phyloP scores from a whole-genome alignment of 1,140 invertebrate species.

The Delia radicum region DNA sequence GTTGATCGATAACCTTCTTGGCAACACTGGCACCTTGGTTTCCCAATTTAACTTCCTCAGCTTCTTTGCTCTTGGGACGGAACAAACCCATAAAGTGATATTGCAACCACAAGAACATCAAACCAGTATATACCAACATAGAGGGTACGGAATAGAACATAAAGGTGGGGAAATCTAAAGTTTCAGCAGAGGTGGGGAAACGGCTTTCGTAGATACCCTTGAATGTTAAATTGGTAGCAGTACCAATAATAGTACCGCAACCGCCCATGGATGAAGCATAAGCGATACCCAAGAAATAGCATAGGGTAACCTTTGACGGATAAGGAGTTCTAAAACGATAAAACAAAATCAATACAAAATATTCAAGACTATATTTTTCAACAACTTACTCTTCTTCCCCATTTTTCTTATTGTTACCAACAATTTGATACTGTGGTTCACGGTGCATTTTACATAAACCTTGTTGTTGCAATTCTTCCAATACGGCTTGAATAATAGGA shows the following conservation, averaged over 20 bases:
- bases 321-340: conserved; percentile 53
- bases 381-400: conserved; percentile 53
- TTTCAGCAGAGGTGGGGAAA: conserved; percentile 61
- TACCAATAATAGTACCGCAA: conserved; percentile 83
- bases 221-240: conserved; percentile 84
- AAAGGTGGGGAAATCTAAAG: conserved; percentile 74
- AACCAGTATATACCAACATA: conserved; percentile 71
- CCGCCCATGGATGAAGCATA: conserved; percentile 83
- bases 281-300: conserved; percentile 75
- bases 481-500: conserved; percentile 76
- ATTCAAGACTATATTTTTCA: background rate
- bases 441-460: conserved; percentile 65
- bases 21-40: conserved; percentile 65
- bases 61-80: conserved; percentile 64
- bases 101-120: conserved; percentile 73
- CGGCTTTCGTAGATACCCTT: conserved; percentile 69
- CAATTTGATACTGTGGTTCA: conserved; percentile 56
- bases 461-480: conserved; percentile 70
- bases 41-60: conserved; percentile 60
- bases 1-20: conserved; percentile 67
- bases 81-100: conserved; percentile 75
- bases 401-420: conserved; percentile 55
- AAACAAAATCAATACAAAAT: background rate
- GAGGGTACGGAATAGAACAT: conserved; percentile 66
- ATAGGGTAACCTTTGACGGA: conserved; percentile 68